Base-by-base conservation (phyloP, 2,797 vertebrate genomes). In the Geotrypetes seraphini region DNA sequence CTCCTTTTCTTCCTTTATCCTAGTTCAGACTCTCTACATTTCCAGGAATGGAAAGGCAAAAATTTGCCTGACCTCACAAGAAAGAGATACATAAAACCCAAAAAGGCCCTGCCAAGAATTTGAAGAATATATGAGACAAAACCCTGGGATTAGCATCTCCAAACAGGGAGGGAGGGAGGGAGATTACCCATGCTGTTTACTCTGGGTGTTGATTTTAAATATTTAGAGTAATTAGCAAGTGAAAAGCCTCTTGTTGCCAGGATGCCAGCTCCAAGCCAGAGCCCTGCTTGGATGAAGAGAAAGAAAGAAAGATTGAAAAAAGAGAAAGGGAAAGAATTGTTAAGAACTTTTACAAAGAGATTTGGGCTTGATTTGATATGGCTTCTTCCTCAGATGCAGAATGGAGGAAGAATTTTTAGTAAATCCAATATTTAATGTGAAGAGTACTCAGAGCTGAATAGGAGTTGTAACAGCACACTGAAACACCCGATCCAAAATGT, bases 161-260 rank as follows among this genome's bases (percentile, higher is more conserved):
- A 71, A 61, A 59, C 66, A 48, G 56, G 60, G 31, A 43, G 60
- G 62, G 60, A 67, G 52, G n/a, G 43, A 43, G 43, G 25, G 20
- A 47, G 43, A 47, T 47, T 47, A 25, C 61, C 28, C 45, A 23
- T 63, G 62, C 67, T 75, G 63, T 27, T 62, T 73, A 66, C 63
- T 70, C 63, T 74, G 36, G 53, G 57, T 21, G 43, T 63, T 65
- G 65, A 68, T 68, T 73, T 69, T 71, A 72, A 77, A 78, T 83
- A 78, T 79, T 75, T 81, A 71, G 72, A 69, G 77, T 75, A 74
- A 83, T 81, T 81, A 83, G 77, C 78, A 81, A 83, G 69, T 79
- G 70, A 81, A 47, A 79, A 74, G 75, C 60, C n/a, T n/a, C n/a
- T 25, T 52, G 52, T 67, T 72, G 63, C 63, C 46, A 18, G 23